Base-by-base conservation (phyloP, 2,888 invertebrate genomes). In the Trachelus troglodyta region DNA sequence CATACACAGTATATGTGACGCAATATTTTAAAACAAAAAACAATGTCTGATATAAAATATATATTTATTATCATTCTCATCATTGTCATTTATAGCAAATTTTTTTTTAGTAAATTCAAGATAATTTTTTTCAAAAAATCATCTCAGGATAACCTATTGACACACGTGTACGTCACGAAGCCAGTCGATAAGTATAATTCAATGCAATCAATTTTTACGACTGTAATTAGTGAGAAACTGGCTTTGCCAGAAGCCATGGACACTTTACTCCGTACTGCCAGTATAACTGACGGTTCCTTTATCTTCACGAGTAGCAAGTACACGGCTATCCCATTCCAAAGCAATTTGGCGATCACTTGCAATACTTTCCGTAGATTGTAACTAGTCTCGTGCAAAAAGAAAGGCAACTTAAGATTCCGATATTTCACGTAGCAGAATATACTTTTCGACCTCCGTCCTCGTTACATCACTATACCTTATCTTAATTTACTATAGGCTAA, bases 151-250 rank as follows among this genome's bases (percentile, higher is more conserved):
- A 56, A 56, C 56, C 23, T 56, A 56, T 56, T 9, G 56, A 56
- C 23, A 23, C 6, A 23, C 56, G 56, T 23, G 23, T 56, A 23
- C 56, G 56, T 56, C 56, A 56, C 56, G 56, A 23, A 56, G 9
- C 56, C 23, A 56, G 56, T 56, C 56, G 56, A 56, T 56, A 23
- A 56, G 23, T 56, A 9, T 23, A 56, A 56, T 56, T 88, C 89
- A 88, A 89, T 90, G 87, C 86, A 88, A 89, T 89, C 89, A 89
- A 89, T 89, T 89, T 90, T 89, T 90, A 90, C 87, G 89, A 88
- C 85, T 83, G 85, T 87, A 89, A 90, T 89, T 89, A 89, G 85
- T 85, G 80, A 79, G 86, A 83, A 81, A 85, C 83, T 81, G 80
- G 75, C 75, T 33, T 31, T 79, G 76, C 81, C 80, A 74, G 78